Evolutionary conservation across 2,888 invertebrate species (phyloP), one percentile per base, ranked within the genome.

Genomic region (Limnephilus lunatus): DNA sequence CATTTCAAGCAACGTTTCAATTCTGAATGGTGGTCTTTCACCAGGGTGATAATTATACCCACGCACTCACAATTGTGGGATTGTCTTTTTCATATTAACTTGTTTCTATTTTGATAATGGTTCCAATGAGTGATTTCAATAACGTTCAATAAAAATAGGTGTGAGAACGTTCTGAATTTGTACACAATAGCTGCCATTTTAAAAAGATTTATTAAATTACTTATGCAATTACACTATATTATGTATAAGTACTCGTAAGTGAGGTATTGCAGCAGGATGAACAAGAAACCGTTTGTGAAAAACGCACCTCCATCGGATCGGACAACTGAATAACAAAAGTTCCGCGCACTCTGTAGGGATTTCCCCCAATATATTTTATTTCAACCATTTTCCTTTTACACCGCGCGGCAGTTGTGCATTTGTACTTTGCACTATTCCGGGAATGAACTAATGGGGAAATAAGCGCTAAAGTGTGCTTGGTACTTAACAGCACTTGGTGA

Each of bases 261-360:
- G 39, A 39, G 11, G 11, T 11, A 39, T 39, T 39, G 4, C 9
- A 39, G 39, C 11, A 35, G 5, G 5, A 5, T 35, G 35, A 68
- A 68, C 25, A 25, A 2, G 9, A 68, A 68, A 68, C 68, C 25
- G 68, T 68, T 68, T 68, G 68, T n/a, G 68, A 68, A 68, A 68
- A 68, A 68, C 68, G 25, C 68, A n/a, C 25, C 68, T 68, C 32
- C 31, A 35, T 25, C 30, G 82, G 88, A 19, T n/a, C 88, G 88
- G 88, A 25, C 88, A 80, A 32, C 80, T 80, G 88, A 89, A 89
- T 35, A 80, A 32, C 88, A 89, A 89, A 68, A 89, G 88, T 89
- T 89, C 39, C 25, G 80, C 80, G 88, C 35, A 89, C 88, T 89
- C n/a, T 32, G 32, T 25, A 15, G 25, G 80, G 53, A 53, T 87